Evolutionary conservation across 1,140 invertebrate genomes (phyloP).

Genomic region (Drosophila persimilis): DNA sequence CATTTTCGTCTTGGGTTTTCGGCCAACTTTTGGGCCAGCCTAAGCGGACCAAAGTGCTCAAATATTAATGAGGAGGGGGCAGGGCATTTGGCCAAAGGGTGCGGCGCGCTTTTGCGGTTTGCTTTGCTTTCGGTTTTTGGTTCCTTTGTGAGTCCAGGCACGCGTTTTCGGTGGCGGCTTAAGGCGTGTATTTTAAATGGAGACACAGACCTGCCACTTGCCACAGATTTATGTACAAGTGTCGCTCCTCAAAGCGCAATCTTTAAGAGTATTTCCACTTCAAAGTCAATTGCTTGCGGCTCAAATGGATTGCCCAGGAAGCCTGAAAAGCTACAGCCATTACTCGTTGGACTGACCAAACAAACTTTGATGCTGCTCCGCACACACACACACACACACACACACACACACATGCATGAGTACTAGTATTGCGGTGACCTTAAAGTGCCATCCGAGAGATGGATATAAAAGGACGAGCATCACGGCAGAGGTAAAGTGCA

Average conservation of each 20-base stretch:
- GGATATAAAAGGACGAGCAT: neutral
- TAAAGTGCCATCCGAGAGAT: neutral
- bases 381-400: too few species aligned
- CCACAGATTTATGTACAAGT: neutral
- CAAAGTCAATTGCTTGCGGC: slow-evolving; percentile 46
- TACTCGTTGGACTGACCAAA: slow-evolving; percentile 22
- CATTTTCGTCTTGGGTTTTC: slow-evolving; percentile 60
- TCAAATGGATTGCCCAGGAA: slow-evolving; percentile 17
- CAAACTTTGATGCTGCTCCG: slow-evolving; percentile 28
- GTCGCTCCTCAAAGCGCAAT: slow-evolving; percentile 39
- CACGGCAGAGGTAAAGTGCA: slow-evolving; percentile 23
- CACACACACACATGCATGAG: neutral
- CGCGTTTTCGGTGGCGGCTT: slow-evolving; percentile 31
- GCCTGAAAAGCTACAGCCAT: slow-evolving; percentile 13
- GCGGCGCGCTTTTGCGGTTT: slow-evolving; percentile 32
- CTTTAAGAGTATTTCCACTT: slow-evolving; percentile 43
- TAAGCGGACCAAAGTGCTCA: slow-evolving; percentile 42
- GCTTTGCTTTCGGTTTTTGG: slow-evolving; percentile 10
- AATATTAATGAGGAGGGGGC: slow-evolving; percentile 59
- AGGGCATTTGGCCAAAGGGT: slow-evolving; percentile 15
- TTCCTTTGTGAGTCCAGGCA: slow-evolving; percentile 39
- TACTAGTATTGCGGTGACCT: neutral
- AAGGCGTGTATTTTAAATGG: neutral
- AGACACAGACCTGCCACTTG: neutral
- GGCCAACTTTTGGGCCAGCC: slow-evolving; percentile 37